These are phyloP conservation scores for Odontocolon sp. DNA, from an alignment of 2,888 invertebrate species.

Conservation along the genomic window DNA sequence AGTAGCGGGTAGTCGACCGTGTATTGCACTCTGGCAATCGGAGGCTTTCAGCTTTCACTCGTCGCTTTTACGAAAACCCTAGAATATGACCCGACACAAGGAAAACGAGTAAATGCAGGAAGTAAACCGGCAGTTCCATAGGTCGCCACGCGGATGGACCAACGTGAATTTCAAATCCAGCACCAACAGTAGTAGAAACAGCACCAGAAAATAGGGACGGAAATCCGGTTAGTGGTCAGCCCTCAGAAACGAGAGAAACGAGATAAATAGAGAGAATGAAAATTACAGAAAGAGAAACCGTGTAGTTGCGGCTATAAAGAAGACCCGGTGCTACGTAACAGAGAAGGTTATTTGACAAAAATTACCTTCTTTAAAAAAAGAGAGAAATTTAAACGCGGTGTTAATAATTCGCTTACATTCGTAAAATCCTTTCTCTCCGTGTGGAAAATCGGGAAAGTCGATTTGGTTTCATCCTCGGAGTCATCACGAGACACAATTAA, in stretches of 20 bases:
- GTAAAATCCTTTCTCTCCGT: background rate
- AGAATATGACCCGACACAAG: conserved; percentile 4
- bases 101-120: conserved; percentile 20
- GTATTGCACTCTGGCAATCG: conserved; percentile 32
- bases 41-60: conserved; percentile 28
- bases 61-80: conserved; percentile 21
- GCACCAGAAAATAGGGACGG: conserved; percentile 14
- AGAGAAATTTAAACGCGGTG: no score
- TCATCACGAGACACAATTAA: conserved; percentile 2
- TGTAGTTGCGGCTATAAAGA: no score
- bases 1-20: conserved; percentile 12
- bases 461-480: background rate
- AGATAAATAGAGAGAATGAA: background rate
- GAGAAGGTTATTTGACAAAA: no score
- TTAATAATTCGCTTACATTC: no score
- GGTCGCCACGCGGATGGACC: background rate
- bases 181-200: conserved; percentile 7
- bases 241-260: background rate
- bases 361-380: no score
- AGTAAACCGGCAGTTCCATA: conserved; percentile 4
- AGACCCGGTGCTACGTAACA: no score
- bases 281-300: background rate
- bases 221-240: conserved; percentile 12
- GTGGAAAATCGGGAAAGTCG: background rate
- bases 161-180: conserved; percentile 18